These are phyloP conservation scores for Botia kubotai DNA, from an alignment of 2,797 vertebrate genomes.

Conservation along the genomic window DNA sequence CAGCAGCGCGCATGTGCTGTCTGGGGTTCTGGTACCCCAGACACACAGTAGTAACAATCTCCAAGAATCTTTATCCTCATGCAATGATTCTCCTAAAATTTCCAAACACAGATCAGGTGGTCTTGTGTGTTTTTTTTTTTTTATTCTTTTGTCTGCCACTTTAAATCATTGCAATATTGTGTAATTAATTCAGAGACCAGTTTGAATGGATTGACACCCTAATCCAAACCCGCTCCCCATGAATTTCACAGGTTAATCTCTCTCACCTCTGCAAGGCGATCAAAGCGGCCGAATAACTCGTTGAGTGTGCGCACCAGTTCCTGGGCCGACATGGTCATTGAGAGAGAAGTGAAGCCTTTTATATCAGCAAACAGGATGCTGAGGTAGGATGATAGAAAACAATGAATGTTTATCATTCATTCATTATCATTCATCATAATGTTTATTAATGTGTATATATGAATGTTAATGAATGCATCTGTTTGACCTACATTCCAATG, in stretches of 20 bases:
- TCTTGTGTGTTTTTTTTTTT: no score
- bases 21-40: conserved; percentile 88
- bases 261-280: conserved; percentile 76
- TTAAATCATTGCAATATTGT: not conserved
- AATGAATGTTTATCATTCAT: not conserved
- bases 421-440: no score
- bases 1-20: conserved; percentile 89
- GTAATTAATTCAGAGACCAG: not conserved
- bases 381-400: conserved; percentile 35
- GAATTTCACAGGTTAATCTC: conserved; percentile 18
- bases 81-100: conserved; percentile 85
- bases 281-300: conserved; percentile 80
- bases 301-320: conserved; percentile 79
- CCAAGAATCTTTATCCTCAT: conserved; percentile 92
- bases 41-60: conserved; percentile 92
- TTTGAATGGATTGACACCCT: not conserved
- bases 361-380: conserved; percentile 84
- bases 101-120: not conserved
- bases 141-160: no score
- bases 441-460: no score
- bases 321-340: conserved; percentile 78
- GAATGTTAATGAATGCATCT: no score
- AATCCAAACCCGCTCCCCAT: not conserved
- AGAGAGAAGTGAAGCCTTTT: conserved; percentile 79
- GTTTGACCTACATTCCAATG: not conserved